Evolutionary conservation across 2,797 vertebrate genomes (phyloP).

Genomic region (Tapera naevia): DNA sequence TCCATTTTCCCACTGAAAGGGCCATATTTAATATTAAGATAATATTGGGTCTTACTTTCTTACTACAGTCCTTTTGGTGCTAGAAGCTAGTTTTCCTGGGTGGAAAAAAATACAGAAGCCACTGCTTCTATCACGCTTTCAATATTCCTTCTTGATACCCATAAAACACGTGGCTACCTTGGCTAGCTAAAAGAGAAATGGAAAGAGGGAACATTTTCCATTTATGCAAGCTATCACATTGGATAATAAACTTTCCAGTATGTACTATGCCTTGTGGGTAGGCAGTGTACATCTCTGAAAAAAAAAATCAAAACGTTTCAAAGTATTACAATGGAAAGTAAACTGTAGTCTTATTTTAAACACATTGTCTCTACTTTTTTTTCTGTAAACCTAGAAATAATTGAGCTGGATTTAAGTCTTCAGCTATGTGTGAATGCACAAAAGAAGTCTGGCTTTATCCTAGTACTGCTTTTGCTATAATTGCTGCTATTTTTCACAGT

Average conservation of each 20-base stretch:
- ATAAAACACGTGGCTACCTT: not conserved
- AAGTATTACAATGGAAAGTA: not conserved
- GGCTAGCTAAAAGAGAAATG: not conserved
- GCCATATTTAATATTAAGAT: not conserved
- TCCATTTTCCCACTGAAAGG: conserved; percentile 18
- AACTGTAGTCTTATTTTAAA: not conserved
- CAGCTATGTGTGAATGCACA: not conserved
- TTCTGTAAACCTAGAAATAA: not conserved
- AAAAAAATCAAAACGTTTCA: not conserved
- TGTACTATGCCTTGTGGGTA: accelerated
- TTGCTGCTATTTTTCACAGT: not conserved
- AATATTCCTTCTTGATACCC: not conserved
- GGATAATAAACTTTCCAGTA: not conserved
- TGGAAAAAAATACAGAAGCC: not conserved
- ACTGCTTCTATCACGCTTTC: not conserved
- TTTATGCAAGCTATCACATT: not conserved
- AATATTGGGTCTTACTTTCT: not conserved
- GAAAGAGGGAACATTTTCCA: not conserved
- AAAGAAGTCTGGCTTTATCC: not conserved
- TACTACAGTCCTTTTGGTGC: not conserved
- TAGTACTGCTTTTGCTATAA: not conserved
- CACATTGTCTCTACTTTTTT: not conserved
- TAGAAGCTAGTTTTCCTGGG: not conserved
- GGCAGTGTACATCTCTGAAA: not conserved
- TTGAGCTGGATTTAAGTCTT: not conserved